Conservation (phyloP, 2,113 vertebrate genomes). For the Mirounga angustirostris region DNA sequence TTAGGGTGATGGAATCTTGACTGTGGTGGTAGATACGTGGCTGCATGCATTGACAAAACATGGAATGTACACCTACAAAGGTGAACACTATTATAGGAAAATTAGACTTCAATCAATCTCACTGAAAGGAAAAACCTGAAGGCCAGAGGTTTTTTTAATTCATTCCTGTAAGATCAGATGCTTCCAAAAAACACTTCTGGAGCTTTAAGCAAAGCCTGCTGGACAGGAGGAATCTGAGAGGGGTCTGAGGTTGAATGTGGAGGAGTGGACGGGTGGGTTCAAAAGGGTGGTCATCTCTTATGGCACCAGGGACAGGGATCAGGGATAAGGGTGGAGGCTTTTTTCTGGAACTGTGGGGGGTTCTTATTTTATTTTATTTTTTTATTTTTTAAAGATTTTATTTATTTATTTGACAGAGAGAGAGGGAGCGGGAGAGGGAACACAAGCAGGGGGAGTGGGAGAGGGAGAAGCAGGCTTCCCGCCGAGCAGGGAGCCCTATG, state of each 20-base stretch:
- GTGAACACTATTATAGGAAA: background rate
- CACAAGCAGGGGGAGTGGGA: too few relatives aligned
- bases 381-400: too few relatives aligned
- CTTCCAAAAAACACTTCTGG: background rate
- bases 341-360: background rate
- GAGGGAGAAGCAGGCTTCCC: too few relatives aligned
- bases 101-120: background rate
- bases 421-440: too few relatives aligned
- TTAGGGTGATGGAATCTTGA: background rate
- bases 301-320: background rate
- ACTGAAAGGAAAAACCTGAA: background rate
- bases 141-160: background rate
- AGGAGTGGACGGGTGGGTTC: too few relatives aligned
- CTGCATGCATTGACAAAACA: background rate
- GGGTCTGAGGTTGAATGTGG: accelerated
- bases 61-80: background rate
- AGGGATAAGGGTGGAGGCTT: background rate
- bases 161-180: background rate
- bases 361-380: background rate
- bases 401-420: too few relatives aligned
- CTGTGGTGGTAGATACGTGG: background rate
- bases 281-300: background rate
- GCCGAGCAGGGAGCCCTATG: too few relatives aligned
- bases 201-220: background rate
- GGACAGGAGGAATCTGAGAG: background rate